phyloP scores from a whole-genome alignment of 2,113 vertebrate genomes.

The Panurus biarmicus region DNA sequence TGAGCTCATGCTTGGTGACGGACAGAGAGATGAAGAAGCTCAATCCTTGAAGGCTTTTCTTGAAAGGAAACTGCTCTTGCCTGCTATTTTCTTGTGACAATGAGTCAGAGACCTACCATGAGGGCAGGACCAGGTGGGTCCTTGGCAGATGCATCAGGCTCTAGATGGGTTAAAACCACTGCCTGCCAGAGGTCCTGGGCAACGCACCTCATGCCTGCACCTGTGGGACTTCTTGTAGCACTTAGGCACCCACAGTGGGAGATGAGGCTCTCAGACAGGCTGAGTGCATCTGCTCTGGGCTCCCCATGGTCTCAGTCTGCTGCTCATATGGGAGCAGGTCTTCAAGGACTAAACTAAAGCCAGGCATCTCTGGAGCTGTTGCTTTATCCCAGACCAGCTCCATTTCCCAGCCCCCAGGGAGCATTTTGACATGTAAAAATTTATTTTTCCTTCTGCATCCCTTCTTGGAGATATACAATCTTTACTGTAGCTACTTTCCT shows the following conservation, averaged over 20 bases:
- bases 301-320: background rate
- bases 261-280: background rate
- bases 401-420: rapidly evolving
- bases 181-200: background rate
- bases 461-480: background rate
- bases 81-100: background rate
- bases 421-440: background rate
- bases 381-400: background rate
- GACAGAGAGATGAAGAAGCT: background rate
- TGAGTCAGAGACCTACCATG: background rate
- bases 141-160: background rate
- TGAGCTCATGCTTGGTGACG: background rate
- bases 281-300: background rate
- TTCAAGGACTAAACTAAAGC: background rate
- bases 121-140: background rate
- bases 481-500: background rate
- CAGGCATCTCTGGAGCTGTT: background rate
- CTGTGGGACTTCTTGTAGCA: background rate
- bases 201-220: background rate
- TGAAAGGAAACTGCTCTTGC: rapidly evolving
- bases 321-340: background rate
- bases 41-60: background rate
- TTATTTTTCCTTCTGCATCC: background rate
- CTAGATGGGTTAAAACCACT: background rate
- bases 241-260: background rate